Base-by-base conservation (phyloP, 2,888 invertebrate species). In the Pherbina coryleti region DNA sequence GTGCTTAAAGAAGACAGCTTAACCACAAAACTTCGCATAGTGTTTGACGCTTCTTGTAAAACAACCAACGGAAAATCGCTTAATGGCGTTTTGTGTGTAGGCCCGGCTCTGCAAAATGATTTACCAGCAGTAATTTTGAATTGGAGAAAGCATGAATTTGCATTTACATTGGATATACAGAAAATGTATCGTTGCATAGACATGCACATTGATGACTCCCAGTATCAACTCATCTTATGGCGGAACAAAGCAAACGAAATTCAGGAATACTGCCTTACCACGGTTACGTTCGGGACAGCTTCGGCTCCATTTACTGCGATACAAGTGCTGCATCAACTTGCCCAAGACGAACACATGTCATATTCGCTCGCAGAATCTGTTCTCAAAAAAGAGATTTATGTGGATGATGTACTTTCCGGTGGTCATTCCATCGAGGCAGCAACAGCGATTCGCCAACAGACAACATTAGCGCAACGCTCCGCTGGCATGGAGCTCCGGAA, bases 231-330 rank as follows among this genome's bases (percentile, higher is more conserved):
- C 1, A 73, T 75, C 5, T 55, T 78, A 49, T 77, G 77, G 77
- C 44, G 73, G 44, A 57, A 77, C 19, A 70, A 60, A 34, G 22
- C 57, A 7, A 51, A 25, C 2, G 9, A 53, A n/a, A 62, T 69
- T 51, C 11, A 60, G 19, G 57, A 72, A 25, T 77, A 55, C 19
- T 77, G 72, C 31, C 57, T 77, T 14, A 77, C 55, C 8, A 77
- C 77, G 8, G 77, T 73, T 22, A 77, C 73, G 0, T 66, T 77
- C 57, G 72, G 77, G 14, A 72, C 77, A 14, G 77, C 77, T 19
- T 55, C 31, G 5, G 31, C 31, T 5, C 31, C 31, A 31, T 31
- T 4, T 31, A 31, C 31, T 31, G 31, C 31, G n/a, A 31, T 31
- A 31, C 31, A 5, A 5, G 31, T 31, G 31, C 31, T 31, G 5